phyloP scores from a whole-genome alignment of 2,113 vertebrate species.

The Anarrhichthys ocellatus region DNA sequence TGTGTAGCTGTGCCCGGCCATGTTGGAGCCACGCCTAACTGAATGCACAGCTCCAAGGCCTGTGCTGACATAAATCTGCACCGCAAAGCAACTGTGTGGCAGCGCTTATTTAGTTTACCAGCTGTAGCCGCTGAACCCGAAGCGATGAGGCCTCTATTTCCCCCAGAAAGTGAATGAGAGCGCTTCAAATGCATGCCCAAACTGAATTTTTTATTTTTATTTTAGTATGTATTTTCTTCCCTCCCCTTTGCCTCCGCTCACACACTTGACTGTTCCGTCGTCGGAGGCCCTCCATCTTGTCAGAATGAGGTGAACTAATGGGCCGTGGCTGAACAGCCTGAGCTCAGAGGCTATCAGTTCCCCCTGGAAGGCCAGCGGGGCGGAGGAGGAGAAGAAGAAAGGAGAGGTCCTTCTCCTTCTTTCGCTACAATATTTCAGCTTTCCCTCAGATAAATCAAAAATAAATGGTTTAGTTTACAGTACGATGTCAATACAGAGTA shows the following conservation, averaged over 20 bases:
- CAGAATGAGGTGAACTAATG: constrained; percentile 75
- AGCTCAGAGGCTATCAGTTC: constrained; percentile 72
- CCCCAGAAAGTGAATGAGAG: constrained; percentile 56
- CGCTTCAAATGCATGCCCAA: constrained; percentile 39
- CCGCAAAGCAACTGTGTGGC: constrained; percentile 58
- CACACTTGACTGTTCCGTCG: constrained; percentile 63
- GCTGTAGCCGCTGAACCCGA: constrained; percentile 68
- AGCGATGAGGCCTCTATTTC: constrained; percentile 54
- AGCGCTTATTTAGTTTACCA: constrained; percentile 66
- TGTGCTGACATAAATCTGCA: constrained; percentile 61
- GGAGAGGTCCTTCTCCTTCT: constrained; percentile 19
- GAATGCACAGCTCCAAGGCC: constrained; percentile 63
- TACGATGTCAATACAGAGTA: not conserved
- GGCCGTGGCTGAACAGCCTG: constrained; percentile 69
- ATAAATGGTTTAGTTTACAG: constrained; percentile 24
- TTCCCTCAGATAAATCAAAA: constrained; percentile 27
- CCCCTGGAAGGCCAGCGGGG: constrained; percentile 57
- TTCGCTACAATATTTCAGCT: constrained; percentile 30
- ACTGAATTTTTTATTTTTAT: constrained; percentile 37
- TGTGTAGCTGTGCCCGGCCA: constrained; percentile 37
- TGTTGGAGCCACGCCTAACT: constrained; percentile 47
- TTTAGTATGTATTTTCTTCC: constrained; percentile 35
- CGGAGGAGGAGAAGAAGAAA: constrained; percentile 32
- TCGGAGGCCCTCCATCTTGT: constrained; percentile 77
- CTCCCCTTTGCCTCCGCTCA: not conserved